A percentile compares a stretch with the other conserved stretches of the same genome.
Evolutionary conservation across 2,888 invertebrate genomes (phyloP).

Genomic region (Lochmaea capreae): DNA sequence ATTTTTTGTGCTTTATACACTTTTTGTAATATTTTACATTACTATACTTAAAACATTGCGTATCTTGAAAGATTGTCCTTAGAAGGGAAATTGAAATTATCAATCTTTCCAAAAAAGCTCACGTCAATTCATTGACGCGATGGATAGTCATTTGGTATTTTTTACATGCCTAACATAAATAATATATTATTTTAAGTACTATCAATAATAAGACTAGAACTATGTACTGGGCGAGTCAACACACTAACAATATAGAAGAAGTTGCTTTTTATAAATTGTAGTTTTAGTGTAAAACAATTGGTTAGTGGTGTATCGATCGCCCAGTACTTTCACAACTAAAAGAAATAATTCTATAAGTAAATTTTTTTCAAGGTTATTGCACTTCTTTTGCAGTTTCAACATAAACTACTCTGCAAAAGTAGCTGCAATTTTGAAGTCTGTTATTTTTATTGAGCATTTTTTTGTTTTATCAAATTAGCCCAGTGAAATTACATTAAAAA

Average conservation of each 20-base stretch:
- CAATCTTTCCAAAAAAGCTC: slow-evolving; percentile 21
- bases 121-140: slow-evolving; percentile 19
- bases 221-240: slow-evolving; percentile 34
- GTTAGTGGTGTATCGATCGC: not conserved
- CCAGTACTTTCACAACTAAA: slow-evolving; percentile 17
- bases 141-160: slow-evolving; percentile 32
- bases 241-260: not conserved
- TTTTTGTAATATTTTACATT: slow-evolving; percentile 17
- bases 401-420: slow-evolving; percentile 62
- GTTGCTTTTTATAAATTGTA: not conserved
- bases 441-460: slow-evolving; percentile 61
- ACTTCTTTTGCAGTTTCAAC: slow-evolving; percentile 63
- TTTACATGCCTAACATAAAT: slow-evolving; percentile 44
- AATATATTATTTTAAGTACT: slow-evolving; percentile 46
- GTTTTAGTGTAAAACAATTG: not conserved
- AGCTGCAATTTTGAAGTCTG: slow-evolving; percentile 61
- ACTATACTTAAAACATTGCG: slow-evolving; percentile 18
- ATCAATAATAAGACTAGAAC: slow-evolving; percentile 52
- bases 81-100: slow-evolving; percentile 4
- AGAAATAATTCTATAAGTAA: slow-evolving; percentile 32
- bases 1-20: slow-evolving; percentile 27
- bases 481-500: slow-evolving; percentile 9
- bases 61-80: slow-evolving; percentile 29
- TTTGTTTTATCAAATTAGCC: slow-evolving; percentile 43
- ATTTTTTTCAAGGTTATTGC: slow-evolving; percentile 56